These are phyloP conservation scores for Carettochelys insculpta DNA, from an alignment of 2,113 vertebrate genomes.

Conservation along the genomic window DNA sequence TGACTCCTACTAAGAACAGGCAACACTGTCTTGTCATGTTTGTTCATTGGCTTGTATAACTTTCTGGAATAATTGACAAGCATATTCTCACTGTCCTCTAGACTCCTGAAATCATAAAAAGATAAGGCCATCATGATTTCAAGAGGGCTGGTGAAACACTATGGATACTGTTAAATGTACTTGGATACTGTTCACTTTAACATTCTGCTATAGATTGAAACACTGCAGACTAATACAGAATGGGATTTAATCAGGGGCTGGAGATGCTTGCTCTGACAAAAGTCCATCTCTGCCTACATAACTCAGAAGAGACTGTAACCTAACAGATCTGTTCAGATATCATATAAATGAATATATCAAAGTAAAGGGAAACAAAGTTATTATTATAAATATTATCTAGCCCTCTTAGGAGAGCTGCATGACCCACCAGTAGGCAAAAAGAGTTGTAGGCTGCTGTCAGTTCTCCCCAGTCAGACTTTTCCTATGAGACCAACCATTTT, in stretches of 20 bases:
- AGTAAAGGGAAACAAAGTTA: conserved; percentile 2
- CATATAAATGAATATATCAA: background rate
- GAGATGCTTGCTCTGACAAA: conserved; percentile 26
- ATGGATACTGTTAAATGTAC: conserved; percentile 55
- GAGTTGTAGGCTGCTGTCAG: background rate
- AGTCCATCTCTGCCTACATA: conserved; percentile 15
- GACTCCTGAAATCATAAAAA: conserved; percentile 52
- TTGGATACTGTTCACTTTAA: conserved; percentile 46
- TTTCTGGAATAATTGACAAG: conserved; percentile 39
- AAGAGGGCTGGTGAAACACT: conserved; percentile 27
- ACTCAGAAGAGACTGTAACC: background rate
- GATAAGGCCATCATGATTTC: conserved; percentile 43
- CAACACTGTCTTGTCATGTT: conserved; percentile 18
- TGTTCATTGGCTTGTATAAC: conserved; percentile 11
- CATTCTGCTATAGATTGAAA: conserved; percentile 34
- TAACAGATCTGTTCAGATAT: background rate
- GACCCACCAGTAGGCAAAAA: background rate
- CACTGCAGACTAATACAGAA: conserved; percentile 40
- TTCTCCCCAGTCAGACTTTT: background rate
- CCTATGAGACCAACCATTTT: background rate
- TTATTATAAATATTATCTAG: background rate
- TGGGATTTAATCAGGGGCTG: conserved; percentile 26
- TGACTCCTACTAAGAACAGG: background rate
- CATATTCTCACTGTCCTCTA: conserved; percentile 16
- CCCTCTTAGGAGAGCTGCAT: background rate